Evolutionary conservation across 2,797 vertebrate species (phyloP).

Genomic region (Poeciliopsis presidionis): DNA sequence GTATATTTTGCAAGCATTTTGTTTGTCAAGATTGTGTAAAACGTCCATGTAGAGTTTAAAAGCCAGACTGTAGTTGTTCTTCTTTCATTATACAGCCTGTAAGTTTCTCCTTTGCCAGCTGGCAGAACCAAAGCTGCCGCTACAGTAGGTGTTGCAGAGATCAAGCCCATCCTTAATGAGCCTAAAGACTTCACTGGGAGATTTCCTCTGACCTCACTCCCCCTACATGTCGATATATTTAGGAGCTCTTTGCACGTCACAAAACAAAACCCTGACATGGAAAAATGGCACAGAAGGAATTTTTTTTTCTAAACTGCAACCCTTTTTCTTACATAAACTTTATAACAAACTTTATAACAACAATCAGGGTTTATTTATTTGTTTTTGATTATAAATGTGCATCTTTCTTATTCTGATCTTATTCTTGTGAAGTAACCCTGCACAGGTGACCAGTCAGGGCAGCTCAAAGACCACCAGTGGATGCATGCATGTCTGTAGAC

Average conservation of each 20-base stretch:
- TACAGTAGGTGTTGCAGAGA: constrained; percentile 74
- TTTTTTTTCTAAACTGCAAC: neutral
- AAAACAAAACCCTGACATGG: constrained; percentile 28
- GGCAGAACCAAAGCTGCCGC: constrained; percentile 60
- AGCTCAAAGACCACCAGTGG: neutral
- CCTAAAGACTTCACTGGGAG: constrained; percentile 73
- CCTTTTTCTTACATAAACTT: neutral
- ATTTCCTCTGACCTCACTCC: constrained; percentile 78
- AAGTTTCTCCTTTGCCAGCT: constrained; percentile 62
- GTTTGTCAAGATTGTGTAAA: neutral
- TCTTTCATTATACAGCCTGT: constrained; percentile 22
- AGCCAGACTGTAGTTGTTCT: neutral
- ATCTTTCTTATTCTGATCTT: neutral
- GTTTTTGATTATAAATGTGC: neutral
- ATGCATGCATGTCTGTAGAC: neutral
- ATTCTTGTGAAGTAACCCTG: neutral
- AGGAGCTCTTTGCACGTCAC: constrained; percentile 43
- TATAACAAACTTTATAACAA: neutral
- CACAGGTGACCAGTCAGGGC: neutral
- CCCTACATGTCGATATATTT: constrained; percentile 70
- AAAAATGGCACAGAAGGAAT: neutral
- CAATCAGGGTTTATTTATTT: neutral
- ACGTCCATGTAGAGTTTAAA: constrained; percentile 13
- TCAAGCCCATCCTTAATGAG: constrained; percentile 77
- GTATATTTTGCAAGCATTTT: neutral